Percentiles rank a stretch among this genome's conserved stretches.
Evolutionary conservation across 2,113 vertebrate genomes (phyloP).

Genomic region (Mugil cephalus): DNA sequence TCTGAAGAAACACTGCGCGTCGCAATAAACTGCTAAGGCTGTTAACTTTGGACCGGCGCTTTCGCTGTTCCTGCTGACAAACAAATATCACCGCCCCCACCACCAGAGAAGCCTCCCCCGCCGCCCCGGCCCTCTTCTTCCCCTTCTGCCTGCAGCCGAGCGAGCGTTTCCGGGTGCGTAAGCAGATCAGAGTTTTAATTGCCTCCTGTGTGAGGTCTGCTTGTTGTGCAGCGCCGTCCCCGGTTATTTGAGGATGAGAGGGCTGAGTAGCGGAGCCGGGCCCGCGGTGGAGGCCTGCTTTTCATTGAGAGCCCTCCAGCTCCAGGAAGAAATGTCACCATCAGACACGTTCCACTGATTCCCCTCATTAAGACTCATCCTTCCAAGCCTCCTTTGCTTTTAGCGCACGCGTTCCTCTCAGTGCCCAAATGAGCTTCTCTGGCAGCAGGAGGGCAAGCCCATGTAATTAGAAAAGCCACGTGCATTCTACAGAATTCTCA

Average conservation of each 20-base stretch:
- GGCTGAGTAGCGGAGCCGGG: slow-evolving; percentile 43
- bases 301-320: slow-evolving; percentile 56
- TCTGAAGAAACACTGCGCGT: slow-evolving; percentile 18
- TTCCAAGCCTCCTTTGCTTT: slow-evolving; percentile 64
- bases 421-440: slow-evolving; percentile 61
- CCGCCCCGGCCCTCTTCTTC: slow-evolving; percentile 10
- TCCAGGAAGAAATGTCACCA: slow-evolving; percentile 73
- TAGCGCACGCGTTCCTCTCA: slow-evolving; percentile 37
- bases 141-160: slow-evolving; percentile 48
- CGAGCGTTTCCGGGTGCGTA: slow-evolving; percentile 66
- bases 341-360: slow-evolving; percentile 77
- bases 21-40: slow-evolving; percentile 27
- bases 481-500: slow-evolving; percentile 35
- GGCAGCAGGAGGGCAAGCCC: slow-evolving; percentile 57
- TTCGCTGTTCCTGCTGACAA: slow-evolving; percentile 62
- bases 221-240: slow-evolving; percentile 37
- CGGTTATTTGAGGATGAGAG: slow-evolving; percentile 52
- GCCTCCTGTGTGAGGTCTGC: slow-evolving; percentile 60
- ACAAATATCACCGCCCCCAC: slow-evolving; percentile 39
- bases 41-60: slow-evolving; percentile 21
- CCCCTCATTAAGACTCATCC: slow-evolving; percentile 74
- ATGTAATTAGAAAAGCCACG: slow-evolving; percentile 69
- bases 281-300: slow-evolving; percentile 51
- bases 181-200: slow-evolving; percentile 73
- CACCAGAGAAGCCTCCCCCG: slow-evolving; percentile 22